phyloP scores from a whole-genome alignment of 2,797 vertebrate genomes.

The Macrochelys suwanniensis region DNA sequence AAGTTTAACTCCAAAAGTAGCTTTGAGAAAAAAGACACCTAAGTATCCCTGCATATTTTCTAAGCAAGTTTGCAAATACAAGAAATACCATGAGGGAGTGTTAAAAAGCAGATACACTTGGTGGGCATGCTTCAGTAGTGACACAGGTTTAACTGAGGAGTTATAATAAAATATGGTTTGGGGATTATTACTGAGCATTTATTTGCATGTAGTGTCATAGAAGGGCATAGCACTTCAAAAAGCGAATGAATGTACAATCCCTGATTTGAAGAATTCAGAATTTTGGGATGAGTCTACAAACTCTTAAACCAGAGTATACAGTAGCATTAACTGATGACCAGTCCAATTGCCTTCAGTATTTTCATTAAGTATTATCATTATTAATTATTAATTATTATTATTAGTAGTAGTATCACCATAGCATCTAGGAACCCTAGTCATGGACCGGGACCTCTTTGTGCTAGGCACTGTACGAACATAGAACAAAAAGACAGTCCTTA shows the following conservation, averaged over 20 bases:
- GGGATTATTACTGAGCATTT: neutral
- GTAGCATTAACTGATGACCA: conserved; percentile 64
- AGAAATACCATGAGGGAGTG: conserved; percentile 38
- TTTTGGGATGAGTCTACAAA: neutral
- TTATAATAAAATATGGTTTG: neutral
- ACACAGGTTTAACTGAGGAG: neutral
- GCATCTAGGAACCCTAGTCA: neutral
- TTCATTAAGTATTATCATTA: neutral
- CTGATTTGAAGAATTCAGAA: conserved; percentile 62
- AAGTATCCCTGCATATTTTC: conserved; percentile 34
- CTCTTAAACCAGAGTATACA: conserved; percentile 34
- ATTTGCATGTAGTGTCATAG: conserved; percentile 1
- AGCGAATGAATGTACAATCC: conserved; percentile 11
- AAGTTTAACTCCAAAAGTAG: neutral
- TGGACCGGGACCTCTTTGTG: neutral
- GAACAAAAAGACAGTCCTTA: neutral
- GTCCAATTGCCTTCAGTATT: conserved; percentile 58
- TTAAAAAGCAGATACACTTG: neutral
- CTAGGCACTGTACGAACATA: neutral
- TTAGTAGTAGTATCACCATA: neutral
- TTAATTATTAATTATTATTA: neutral
- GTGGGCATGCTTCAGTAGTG: conserved; percentile 12
- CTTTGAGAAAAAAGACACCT: conserved; percentile 17
- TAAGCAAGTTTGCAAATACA: conserved; percentile 14
- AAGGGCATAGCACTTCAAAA: neutral